Percentiles rank a stretch among this genome's conserved stretches.
phyloP scores from a whole-genome alignment of 2,113 vertebrate genomes.

The Engraulis encrasicolus region DNA sequence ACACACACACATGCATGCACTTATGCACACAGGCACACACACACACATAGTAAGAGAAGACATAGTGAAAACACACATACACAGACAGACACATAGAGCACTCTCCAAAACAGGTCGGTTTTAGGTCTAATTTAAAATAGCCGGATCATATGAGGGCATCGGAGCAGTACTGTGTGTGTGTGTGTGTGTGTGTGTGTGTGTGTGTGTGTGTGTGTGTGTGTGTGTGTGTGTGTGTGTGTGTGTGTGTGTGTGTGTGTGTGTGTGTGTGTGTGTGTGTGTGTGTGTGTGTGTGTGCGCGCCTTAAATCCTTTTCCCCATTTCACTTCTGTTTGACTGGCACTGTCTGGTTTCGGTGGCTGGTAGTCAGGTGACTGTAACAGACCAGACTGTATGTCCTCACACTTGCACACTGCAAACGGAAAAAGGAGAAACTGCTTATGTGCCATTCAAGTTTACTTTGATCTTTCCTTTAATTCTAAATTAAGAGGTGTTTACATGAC shows the following conservation, averaged over 20 bases:
- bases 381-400: not conserved
- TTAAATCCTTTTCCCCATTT: slow-evolving; percentile 34
- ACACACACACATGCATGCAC: not conserved
- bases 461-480: too few relatives aligned
- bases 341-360: slow-evolving; percentile 51
- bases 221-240: too few relatives aligned
- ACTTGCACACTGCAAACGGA: too few relatives aligned
- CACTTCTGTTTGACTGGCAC: slow-evolving; percentile 45
- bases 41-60: not conserved
- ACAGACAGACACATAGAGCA: not conserved
- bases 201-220: too few relatives aligned
- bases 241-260: too few relatives aligned
- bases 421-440: too few relatives aligned
- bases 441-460: too few relatives aligned
- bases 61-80: not conserved
- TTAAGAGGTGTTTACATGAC: too few relatives aligned
- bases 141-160: not conserved
- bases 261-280: too few relatives aligned
- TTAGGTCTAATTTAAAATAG: not conserved
- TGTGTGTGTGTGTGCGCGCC: too few relatives aligned
- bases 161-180: not conserved
- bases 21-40: not conserved
- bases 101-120: not conserved
- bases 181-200: too few relatives aligned
- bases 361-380: slow-evolving; percentile 36